Evolutionary conservation across 2,888 invertebrate genomes (phyloP).

Genomic region (Nudaria mundana): DNA sequence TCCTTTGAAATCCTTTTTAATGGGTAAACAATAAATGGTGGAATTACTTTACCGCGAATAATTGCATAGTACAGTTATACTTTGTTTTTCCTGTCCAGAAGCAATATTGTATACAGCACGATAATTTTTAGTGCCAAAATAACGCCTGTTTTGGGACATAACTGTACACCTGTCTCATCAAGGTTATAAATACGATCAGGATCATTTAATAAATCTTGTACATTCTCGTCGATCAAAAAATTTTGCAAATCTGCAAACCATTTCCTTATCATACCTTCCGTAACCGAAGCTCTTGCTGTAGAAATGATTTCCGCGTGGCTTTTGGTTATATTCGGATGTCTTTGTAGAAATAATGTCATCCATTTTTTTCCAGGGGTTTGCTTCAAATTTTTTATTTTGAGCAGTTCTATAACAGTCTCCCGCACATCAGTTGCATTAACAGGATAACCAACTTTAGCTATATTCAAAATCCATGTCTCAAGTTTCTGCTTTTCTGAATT

Average conservation of each 20-base stretch:
- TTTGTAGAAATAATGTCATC: conserved; percentile 4
- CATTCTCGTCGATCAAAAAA: not conserved
- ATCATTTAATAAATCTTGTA: not conserved
- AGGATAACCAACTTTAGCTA: not conserved
- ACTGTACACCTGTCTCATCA: conserved; percentile 10
- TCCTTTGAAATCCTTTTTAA: conserved; percentile 8
- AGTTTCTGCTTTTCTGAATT: not conserved
- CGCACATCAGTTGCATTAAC: not conserved
- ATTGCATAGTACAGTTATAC: conserved; percentile 8
- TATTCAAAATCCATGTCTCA: not conserved
- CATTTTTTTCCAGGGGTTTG: not conserved
- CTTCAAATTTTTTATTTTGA: not conserved
- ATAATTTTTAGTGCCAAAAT: conserved; percentile 10
- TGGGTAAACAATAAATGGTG: conserved; percentile 9
- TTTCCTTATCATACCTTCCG: conserved; percentile 1
- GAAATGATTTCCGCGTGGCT: conserved; percentile 8
- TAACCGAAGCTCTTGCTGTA: conserved; percentile 5
- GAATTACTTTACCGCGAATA: conserved; percentile 8
- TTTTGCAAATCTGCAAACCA: not conserved
- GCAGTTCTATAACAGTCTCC: not conserved
- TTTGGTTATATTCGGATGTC: conserved; percentile 9
- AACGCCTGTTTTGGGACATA: conserved; percentile 9
- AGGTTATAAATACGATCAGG: conserved; percentile 7
- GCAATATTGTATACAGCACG: conserved; percentile 6
- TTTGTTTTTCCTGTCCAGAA: conserved; percentile 10